Base-by-base conservation (phyloP, 2,797 vertebrate species). In the Siniperca undulata region DNA sequence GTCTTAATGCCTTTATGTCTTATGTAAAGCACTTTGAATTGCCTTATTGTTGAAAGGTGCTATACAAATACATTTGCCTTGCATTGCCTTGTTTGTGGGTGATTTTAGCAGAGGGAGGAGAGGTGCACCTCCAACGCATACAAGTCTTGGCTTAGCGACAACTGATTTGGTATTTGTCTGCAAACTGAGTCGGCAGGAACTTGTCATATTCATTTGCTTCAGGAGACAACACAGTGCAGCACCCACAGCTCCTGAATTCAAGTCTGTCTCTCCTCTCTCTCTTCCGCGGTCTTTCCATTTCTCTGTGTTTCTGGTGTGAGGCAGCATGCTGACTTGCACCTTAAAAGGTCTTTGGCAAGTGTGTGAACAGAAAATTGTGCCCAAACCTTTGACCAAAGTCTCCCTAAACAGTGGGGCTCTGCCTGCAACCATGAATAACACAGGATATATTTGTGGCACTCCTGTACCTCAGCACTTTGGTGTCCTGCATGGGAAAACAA, bases 311-410 rank as follows among this genome's bases (percentile, higher is more conserved):
- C 44, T 82, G 58, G 77, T 79, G 74, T 79, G 87, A 74, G 74
- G 76, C 7, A 1, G 58, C 75, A 80, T 65, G 79, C 88, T 88
- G 88, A 76, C 89, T 77, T 81, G 76, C 86, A 88, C 89, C 81
- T 82, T 78, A 77, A 88, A 91, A 90, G 86, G 77, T 87, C 83
- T 88, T 84, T 90, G 83, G 83, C 71, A 83, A 89, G 73, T 80
- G 64, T 86, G 84, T 89, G 86, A 91, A 83, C 87, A 78, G 70
- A 91, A 88, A 85, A 89, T 71, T 88, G 82, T 78, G 77, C 74
- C 84, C 84, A 88, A 84, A 90, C 88, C 92, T 91, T 88, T 87
- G 86, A 92, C 90, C 89, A 90, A 85, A 89, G 87, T 88, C 90
- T 89, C 76, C 79, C 87, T 88, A 83, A 92, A 85, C 89, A 92